Evolutionary conservation across 2,113 vertebrate species (phyloP).

Genomic region (Platycercus adscitus): DNA sequence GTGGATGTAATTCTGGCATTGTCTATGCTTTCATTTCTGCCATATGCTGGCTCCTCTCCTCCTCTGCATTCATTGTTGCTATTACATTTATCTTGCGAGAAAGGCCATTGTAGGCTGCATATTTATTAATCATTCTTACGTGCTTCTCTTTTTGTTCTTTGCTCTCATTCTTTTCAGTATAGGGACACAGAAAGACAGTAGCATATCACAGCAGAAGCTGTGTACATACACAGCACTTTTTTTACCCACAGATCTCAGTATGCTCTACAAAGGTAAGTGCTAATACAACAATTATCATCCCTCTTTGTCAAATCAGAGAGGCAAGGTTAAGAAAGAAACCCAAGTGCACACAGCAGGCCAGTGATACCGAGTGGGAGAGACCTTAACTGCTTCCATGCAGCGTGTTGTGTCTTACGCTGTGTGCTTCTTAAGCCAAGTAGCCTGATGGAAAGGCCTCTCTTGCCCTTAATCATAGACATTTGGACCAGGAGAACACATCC

Average conservation of each 20-base stretch:
- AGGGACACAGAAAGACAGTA: background rate
- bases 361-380: background rate
- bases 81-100: background rate
- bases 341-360: background rate
- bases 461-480: background rate
- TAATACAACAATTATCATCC: background rate
- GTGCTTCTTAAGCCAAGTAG: background rate
- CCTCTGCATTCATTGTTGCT: background rate
- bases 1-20: background rate
- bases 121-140: slow-evolving; percentile 43
- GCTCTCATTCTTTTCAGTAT: background rate
- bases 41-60: background rate
- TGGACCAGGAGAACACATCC: background rate
- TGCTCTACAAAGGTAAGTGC: background rate
- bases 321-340: background rate
- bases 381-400: background rate
- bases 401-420: background rate
- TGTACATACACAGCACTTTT: background rate
- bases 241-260: background rate
- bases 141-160: slow-evolving; percentile 17
- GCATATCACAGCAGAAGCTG: background rate
- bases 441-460: background rate
- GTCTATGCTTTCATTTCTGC: slow-evolving; percentile 20
- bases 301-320: background rate
- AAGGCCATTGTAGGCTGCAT: background rate